A percentile compares a stretch with the other conserved stretches of the same genome.
Evolutionary conservation across 2,113 vertebrate species (phyloP).

Genomic region (Campylomormyrus numenius): DNA sequence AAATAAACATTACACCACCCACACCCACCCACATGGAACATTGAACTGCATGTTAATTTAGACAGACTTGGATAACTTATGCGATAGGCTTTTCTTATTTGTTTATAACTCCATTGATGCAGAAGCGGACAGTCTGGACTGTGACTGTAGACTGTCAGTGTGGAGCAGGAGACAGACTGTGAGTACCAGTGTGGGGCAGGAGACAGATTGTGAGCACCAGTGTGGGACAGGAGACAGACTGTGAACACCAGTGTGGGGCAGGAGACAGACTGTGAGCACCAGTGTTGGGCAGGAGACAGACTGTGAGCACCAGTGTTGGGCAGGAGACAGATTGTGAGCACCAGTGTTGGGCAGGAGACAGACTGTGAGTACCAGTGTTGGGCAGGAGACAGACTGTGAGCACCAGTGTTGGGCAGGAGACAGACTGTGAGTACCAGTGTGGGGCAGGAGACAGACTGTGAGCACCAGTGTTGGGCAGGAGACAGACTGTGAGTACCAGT

Average conservation of each 20-base stretch:
- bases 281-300: background rate
- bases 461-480: no score
- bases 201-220: background rate
- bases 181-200: background rate
- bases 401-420: no score
- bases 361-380: no score
- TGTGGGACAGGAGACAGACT: background rate
- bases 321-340: no score
- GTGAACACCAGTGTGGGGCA: conserved; percentile 39
- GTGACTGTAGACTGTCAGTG: background rate
- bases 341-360: no score
- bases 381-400: no score
- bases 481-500: no score
- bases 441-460: no score
- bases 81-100: background rate
- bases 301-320: no score
- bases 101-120: background rate
- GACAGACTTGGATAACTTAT: background rate
- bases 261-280: background rate
- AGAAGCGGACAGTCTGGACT: background rate
- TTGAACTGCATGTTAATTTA: background rate
- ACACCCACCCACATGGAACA: background rate
- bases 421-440: no score
- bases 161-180: conserved; percentile 44
- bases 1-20: background rate